Percentiles rank a stretch among this genome's conserved stretches.
Evolutionary conservation across 2,888 invertebrate species (phyloP).

Genomic region (Rambutsinella grinnellia): DNA sequence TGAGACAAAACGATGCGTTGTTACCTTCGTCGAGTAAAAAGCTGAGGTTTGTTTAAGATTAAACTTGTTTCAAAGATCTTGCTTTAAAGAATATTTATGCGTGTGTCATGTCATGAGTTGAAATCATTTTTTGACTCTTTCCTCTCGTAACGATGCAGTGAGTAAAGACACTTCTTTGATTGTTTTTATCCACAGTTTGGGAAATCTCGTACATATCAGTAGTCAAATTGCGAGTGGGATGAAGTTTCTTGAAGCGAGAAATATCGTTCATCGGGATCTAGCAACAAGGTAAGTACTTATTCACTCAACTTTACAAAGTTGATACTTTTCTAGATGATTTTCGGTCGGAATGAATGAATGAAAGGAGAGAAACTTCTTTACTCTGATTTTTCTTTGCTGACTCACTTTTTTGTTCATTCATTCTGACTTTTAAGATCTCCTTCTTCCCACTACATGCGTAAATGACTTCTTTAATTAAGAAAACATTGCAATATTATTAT

Average conservation of each 20-base stretch:
- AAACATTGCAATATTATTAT: constrained; percentile 12
- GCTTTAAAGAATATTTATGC: constrained; percentile 34
- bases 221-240: constrained; percentile 92
- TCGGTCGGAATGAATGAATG: no score
- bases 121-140: no score
- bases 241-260: constrained; percentile 88
- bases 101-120: no score
- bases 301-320: no score
- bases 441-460: constrained; percentile 25
- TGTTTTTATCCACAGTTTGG: constrained; percentile 49
- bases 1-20: constrained; percentile 70
- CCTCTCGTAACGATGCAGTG: no score
- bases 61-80: not conserved
- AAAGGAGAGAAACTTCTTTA: no score
- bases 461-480: constrained; percentile 41
- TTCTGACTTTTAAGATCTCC: not conserved
- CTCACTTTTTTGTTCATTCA: constrained; percentile 30
- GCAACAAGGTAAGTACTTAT: constrained; percentile 80
- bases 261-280: constrained; percentile 91
- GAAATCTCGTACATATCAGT: constrained; percentile 83
- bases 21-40: constrained; percentile 65
- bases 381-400: constrained; percentile 2
- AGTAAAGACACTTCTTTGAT: constrained; percentile 2
- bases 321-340: no score
- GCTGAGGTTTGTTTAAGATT: constrained; percentile 58